Evolutionary conservation across 1,140 invertebrate genomes (phyloP).

Genomic region (Spodoptera litura): DNA sequence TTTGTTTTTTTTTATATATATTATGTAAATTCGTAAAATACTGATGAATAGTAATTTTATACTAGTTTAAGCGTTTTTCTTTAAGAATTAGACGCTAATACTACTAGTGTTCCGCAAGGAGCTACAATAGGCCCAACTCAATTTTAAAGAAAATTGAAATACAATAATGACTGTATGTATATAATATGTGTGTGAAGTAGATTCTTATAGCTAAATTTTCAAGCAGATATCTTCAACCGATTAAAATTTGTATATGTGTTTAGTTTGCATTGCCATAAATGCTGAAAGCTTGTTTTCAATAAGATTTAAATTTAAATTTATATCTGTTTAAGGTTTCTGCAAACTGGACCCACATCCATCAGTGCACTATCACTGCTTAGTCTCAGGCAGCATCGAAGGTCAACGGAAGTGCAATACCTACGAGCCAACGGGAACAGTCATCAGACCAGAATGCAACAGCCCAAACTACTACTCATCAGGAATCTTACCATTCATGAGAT

Average conservation of each 20-base stretch:
- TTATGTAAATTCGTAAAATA: no score
- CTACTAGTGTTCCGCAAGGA: neutral
- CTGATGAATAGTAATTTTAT: no score
- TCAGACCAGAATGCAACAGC: slow-evolving; percentile 52
- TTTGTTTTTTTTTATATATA: no score
- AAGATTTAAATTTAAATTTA: neutral
- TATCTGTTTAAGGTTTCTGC: slow-evolving; percentile 55
- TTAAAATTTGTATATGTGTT: no score
- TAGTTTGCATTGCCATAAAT: no score
- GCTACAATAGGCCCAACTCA: neutral
- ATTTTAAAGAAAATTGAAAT: no score
- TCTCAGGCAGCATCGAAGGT: slow-evolving; percentile 39
- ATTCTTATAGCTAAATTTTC: no score
- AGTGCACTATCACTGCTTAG: slow-evolving; percentile 58
- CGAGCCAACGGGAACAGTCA: slow-evolving; percentile 57
- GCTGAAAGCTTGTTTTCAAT: no score
- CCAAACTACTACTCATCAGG: slow-evolving; percentile 60
- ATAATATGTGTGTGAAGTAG: no score
- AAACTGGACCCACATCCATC: slow-evolving; percentile 50
- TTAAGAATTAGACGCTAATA: neutral
- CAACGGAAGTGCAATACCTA: slow-evolving; percentile 53
- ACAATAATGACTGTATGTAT: no score
- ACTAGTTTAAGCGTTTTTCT: neutral
- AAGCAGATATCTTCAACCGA: no score
- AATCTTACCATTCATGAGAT: slow-evolving; percentile 59